Conservation (phyloP, 2,797 vertebrate species). For the Phataginus tricuspis region DNA sequence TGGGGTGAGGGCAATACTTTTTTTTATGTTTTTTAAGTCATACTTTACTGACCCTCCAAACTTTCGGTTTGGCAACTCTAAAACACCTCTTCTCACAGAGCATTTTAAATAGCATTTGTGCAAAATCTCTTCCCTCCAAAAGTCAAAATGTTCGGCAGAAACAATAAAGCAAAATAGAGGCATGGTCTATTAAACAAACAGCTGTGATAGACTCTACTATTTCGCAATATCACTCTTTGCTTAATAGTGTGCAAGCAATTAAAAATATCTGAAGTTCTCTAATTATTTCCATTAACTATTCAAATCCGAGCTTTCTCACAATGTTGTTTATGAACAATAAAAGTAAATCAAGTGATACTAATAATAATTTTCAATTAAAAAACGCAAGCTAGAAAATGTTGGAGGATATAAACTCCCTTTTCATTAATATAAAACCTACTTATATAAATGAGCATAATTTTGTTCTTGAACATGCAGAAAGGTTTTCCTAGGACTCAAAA, state of each 20-base stretch:
- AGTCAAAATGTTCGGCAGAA: slow-evolving; percentile 58
- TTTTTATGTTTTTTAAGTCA: slow-evolving; percentile 70
- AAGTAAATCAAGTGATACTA: slow-evolving; percentile 75
- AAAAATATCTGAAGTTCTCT: slow-evolving; percentile 38
- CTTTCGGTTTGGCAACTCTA: slow-evolving; percentile 51
- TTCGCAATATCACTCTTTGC: slow-evolving; percentile 49
- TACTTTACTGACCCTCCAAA: slow-evolving; percentile 41
- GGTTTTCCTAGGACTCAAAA: background rate
- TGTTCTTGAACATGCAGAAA: background rate
- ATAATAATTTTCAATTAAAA: slow-evolving; percentile 74
- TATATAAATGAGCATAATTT: slow-evolving; percentile 9
- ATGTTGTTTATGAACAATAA: slow-evolving; percentile 64
- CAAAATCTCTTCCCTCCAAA: background rate
- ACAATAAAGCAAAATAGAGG: slow-evolving; percentile 64
- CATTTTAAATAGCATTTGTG: slow-evolving; percentile 29
- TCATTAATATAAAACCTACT: background rate
- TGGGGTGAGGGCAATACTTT: background rate
- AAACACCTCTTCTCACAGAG: background rate
- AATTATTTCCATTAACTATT: slow-evolving; percentile 74
- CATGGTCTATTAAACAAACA: slow-evolving; percentile 71
- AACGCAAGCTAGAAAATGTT: slow-evolving; percentile 38
- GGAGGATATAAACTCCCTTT: background rate
- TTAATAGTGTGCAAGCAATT: slow-evolving; percentile 66
- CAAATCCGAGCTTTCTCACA: slow-evolving; percentile 24
- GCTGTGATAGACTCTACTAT: slow-evolving; percentile 1